These are phyloP conservation scores for Pristionchus entomophagus DNA, from an alignment of 2,888 invertebrate species.

Conservation along the genomic window DNA sequence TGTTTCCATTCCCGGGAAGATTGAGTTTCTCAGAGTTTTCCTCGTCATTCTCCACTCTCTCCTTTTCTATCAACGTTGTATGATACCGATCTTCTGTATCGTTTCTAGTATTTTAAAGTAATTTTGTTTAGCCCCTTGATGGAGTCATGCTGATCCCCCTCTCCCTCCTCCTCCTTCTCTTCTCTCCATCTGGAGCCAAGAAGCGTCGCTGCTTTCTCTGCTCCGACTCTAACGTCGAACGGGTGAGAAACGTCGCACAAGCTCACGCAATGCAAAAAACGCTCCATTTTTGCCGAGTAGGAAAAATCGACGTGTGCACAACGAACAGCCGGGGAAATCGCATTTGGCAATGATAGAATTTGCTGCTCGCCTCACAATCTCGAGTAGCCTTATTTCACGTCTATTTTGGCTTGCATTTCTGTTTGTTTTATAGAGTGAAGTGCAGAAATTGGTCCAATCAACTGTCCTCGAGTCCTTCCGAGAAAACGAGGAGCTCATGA, in stretches of 20 bases:
- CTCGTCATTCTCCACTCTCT: background rate
- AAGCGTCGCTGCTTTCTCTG: background rate
- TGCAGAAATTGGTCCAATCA: background rate
- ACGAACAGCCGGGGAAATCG: conserved; percentile 5
- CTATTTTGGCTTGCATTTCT: background rate
- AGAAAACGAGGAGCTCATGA: background rate
- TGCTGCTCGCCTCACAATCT: background rate
- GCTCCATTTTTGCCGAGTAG: background rate
- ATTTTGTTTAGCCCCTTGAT: background rate
- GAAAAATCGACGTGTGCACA: background rate
- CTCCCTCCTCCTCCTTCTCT: background rate
- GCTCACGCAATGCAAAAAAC: background rate
- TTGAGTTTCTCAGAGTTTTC: background rate
- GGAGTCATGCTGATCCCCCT: background rate
- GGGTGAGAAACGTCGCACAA: background rate
- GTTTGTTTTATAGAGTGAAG: background rate
- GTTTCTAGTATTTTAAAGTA: background rate
- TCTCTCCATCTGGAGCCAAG: background rate
- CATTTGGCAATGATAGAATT: background rate
- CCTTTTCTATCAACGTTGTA: background rate
- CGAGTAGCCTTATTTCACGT: background rate
- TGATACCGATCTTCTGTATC: background rate
- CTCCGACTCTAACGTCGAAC: conserved; percentile 17
- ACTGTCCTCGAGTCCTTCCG: background rate
- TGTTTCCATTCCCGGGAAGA: background rate